These are phyloP conservation scores for Phengaris alcon DNA, from an alignment of 2,888 invertebrate genomes.

Conservation along the genomic window DNA sequence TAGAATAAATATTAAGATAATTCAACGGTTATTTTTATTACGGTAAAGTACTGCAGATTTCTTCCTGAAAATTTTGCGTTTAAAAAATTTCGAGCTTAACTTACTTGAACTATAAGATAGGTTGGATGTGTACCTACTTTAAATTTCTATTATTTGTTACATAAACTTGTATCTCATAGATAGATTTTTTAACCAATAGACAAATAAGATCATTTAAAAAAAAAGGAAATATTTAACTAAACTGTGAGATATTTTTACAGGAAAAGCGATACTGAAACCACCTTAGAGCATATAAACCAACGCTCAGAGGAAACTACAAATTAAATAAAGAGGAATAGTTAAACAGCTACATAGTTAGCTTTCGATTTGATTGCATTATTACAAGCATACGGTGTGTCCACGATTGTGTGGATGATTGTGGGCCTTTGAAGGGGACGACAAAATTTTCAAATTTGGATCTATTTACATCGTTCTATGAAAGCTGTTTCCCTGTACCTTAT, in stretches of 20 bases:
- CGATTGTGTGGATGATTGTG: too few species aligned
- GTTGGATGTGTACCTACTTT: too few species aligned
- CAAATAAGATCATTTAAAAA: neutral
- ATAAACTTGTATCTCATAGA: neutral
- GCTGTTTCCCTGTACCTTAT: too few species aligned
- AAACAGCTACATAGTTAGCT: too few species aligned
- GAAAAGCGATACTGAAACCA: neutral
- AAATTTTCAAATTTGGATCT: too few species aligned
- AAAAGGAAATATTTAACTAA: neutral
- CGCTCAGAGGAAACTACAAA: too few species aligned
- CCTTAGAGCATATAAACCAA: too few species aligned
- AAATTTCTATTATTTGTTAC: neutral
- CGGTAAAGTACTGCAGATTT: conserved; percentile 42
- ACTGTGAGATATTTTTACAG: neutral
- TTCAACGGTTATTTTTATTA: conserved; percentile 43
- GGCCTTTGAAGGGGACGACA: too few species aligned
- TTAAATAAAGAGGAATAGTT: too few species aligned
- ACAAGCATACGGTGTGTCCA: too few species aligned
- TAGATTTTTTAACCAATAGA: neutral
- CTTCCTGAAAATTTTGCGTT: conserved; percentile 33
- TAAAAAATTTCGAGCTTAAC: neutral
- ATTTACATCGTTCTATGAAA: too few species aligned
- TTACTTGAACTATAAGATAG: neutral
- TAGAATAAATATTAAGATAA: conserved; percentile 46
- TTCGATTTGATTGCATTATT: too few species aligned